Evolutionary conservation across 2,888 invertebrate species (phyloP).

Genomic region (Notocelia uddmanniana): DNA sequence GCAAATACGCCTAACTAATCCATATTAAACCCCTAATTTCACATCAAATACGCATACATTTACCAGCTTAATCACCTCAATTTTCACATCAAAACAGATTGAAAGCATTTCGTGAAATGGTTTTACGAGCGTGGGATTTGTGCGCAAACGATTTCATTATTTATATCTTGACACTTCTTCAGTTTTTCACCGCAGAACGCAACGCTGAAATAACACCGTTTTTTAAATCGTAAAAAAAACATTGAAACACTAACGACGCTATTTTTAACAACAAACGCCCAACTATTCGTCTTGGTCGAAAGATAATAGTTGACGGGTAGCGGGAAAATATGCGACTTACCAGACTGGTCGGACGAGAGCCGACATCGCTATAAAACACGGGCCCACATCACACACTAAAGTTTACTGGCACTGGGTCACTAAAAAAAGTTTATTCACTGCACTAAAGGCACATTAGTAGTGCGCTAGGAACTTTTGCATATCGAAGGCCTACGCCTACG

Average conservation of each 20-base stretch:
- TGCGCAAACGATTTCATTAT: slow-evolving; percentile 73
- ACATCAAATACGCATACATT: slow-evolving; percentile 46
- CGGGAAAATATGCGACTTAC: slow-evolving; percentile 70
- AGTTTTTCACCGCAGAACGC: slow-evolving; percentile 68
- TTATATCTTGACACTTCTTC: slow-evolving; percentile 73
- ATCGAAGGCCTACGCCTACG: slow-evolving; percentile 51
- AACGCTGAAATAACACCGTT: slow-evolving; percentile 79
- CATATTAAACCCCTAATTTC: slow-evolving; percentile 51
- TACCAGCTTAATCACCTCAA: slow-evolving; percentile 51
- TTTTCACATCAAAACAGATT: slow-evolving; percentile 58
- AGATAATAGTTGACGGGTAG: slow-evolving; percentile 61
- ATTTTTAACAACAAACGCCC: slow-evolving; percentile 53
- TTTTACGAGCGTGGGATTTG: slow-evolving; percentile 86
- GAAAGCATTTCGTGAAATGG: slow-evolving; percentile 86
- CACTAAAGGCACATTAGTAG: slow-evolving; percentile 66
- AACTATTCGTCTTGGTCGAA: slow-evolving; percentile 60
- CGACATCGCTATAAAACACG: slow-evolving; percentile 85
- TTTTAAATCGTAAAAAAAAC: slow-evolving; percentile 50
- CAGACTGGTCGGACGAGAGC: slow-evolving; percentile 84
- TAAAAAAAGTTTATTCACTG: slow-evolving; percentile 62
- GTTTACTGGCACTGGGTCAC: slow-evolving; percentile 70
- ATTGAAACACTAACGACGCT: slow-evolving; percentile 55
- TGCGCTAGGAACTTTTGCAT: slow-evolving; percentile 55
- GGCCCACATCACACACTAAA: slow-evolving; percentile 80
- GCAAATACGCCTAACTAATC: slow-evolving; percentile 47